Base-by-base conservation (phyloP, 2,797 vertebrate genomes). In the Pogoniulus pusillus region DNA sequence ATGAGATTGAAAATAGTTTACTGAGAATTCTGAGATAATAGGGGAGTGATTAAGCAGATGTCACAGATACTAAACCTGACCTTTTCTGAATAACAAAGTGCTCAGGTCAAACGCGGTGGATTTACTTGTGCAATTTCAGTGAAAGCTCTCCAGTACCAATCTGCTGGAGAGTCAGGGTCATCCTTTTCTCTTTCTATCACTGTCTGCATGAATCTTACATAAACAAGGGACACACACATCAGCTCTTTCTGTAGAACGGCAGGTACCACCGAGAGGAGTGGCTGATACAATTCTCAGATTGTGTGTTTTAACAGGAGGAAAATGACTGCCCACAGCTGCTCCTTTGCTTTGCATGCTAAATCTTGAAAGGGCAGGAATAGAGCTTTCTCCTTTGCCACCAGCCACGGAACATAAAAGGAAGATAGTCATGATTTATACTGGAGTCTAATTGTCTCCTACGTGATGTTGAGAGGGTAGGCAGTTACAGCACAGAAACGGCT, bases 31-130 rank as follows among this genome's bases (percentile, higher is more conserved):
- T 79, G 69, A 85, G 87, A 80, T 53, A 74, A 79, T 10, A 71
- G 71, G 29, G n/a, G 63, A 83, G 57, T 12, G 51, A 85, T 81
- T 58, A 87, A 87, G 68, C 90, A 95, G 91, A 89, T 75, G 68
- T 26, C 59, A 53, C 29, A 16, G 16, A 51, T 34, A 70, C 68
- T 85, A 84, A 80, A 83, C 27, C 62, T 60, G 81, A 90, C 76
- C 63, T 65, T 70, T 51, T 45, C 34, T 34, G 12, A 45, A 32
- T 18, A 49, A 63, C 16, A 59, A 82, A 75, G 4, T 1, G 4
- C 39, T 89, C 30, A 45, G n/a, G 47, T 34, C 69, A 68, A 82
- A 6, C 16, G n/a, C 12, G 24, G 20, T 35, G 26, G 15, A 37
- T 76, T 68, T 49, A 19, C 23, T 65, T 30, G 19, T 20, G 32